Evolutionary conservation across 1,140 invertebrate genomes (phyloP), one percentile per base, ranked within the genome.

Genomic region (Antheraea mylitta): DNA sequence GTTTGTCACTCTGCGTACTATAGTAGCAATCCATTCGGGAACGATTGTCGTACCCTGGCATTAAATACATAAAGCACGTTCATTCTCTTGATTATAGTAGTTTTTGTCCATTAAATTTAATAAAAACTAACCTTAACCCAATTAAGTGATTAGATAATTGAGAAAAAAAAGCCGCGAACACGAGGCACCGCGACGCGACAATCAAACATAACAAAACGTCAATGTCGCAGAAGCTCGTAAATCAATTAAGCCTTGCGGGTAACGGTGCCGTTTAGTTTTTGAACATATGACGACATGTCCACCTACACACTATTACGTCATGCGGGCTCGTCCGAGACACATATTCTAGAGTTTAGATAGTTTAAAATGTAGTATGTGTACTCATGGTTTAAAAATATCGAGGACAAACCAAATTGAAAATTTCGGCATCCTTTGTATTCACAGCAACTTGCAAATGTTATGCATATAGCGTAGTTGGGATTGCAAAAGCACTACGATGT

Each of bases 201-300:
- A 30, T 63, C 16, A 63, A 63, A 63, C 61, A 63, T 37, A 37
- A 63, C 30, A 37, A 36, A 30, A 13, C 62, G 18, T 58, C 69
- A 71, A 71, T 71, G 69, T 65, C 69, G 65, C 69, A 71, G 67
- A 61, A 42, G 60, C 38, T 38, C 65, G 66, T 71, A 71, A 71
- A 71, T 71, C 69, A 71, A 71, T 71, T 71, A 71, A 37, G 65
- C 65, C 69, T 63, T 60, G n/a, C 65, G 45, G 45, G 9, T 53
- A 53, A 53, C 42, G 63, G 36, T 18, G 13, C 36, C 53, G 67
- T 66, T 63, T 18, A 63, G 59, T 48, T 45, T 71, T 67, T 58
- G 65, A 64, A 53, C 64, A 19, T 22, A n/a, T 66, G 60, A 67
- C 18, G 18, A 36, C 61, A 64, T 61, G 36, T 36, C 19, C 11